Evolutionary conservation across 37 sponge, comb jelly and placozoan genomes (phyloP).

Genomic region (Lycopodina hypogea): DNA sequence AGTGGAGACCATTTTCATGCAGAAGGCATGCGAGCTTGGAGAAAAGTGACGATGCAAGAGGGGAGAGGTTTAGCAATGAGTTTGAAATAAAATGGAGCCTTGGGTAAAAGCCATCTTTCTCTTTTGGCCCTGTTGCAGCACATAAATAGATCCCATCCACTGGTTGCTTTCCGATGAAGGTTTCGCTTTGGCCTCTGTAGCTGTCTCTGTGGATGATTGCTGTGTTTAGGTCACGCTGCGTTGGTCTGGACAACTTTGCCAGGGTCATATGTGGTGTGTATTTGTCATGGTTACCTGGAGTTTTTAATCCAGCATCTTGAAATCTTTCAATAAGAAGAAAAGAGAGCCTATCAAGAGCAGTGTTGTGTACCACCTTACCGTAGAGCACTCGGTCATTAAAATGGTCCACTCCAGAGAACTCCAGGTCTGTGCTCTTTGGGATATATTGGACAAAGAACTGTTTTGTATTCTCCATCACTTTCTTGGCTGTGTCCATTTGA

Average conservation of each 20-base stretch:
- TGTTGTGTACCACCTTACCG: conserved; percentile 36
- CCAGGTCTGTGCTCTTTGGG: conserved; percentile 39
- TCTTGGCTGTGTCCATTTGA: conserved; percentile 49
- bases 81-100: conserved; percentile 29
- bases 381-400: conserved; percentile 69
- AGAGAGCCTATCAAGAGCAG: conserved; percentile 61
- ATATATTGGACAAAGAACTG: conserved; percentile 55
- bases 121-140: conserved; percentile 60
- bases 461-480: conserved; percentile 48
- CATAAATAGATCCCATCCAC: conserved; percentile 56
- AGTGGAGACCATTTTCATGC: neutral
- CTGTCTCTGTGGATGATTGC: conserved; percentile 16
- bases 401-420: conserved; percentile 63
- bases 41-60: neutral
- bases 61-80: conserved; percentile 34
- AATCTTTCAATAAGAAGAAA: conserved; percentile 56
- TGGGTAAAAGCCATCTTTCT: conserved; percentile 66
- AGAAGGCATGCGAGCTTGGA: neutral
- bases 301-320: conserved; percentile 66
- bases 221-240: conserved; percentile 54
- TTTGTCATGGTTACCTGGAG: conserved; percentile 79
- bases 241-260: conserved; percentile 72
- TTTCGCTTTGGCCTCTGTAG: conserved; percentile 41
- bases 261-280: conserved; percentile 88
- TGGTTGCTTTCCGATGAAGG: conserved; percentile 48